Base-by-base conservation (phyloP, 2,113 vertebrate species). In the Thomomys bottae region DNA sequence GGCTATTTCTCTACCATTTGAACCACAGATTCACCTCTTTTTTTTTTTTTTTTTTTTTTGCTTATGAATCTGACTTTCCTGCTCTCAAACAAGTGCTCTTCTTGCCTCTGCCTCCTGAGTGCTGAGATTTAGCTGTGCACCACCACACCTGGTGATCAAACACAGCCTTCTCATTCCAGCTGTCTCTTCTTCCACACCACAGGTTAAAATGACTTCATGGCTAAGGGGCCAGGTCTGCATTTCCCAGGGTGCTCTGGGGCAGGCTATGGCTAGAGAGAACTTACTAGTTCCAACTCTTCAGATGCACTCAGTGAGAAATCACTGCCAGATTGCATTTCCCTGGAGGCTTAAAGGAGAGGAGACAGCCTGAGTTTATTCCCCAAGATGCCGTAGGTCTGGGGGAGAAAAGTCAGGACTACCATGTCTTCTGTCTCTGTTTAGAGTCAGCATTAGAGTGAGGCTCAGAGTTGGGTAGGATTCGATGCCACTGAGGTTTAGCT, bases 291-390 rank as follows among this genome's bases (percentile, higher is more conserved):
- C 21, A 54, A n/a, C 15, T 18, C 70, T 45, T 59, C 14, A 49
- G 42, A 63, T 45, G 49, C 15, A 54, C 49, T 54, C 75, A 36
- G 40, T 30, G 75, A 78, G 28, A 32, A 90, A 57, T n/a, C 38
- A 54, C 14, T 54, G 18, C 49, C 49, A 54, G 49, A 15, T 15
- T 17, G 77, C 70, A 63, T 85, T 80, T 68, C 57, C 66, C 64
- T n/a, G 68, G 68, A 45, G 81, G 76, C 76, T 72, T 59, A 2
- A 32, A 75, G 6, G 45, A 34, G 36, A 73, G 67, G 42, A 81
- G 66, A 85, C 66, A 88, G 61, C 10, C 40, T 40, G 64, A 79
- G 40, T 36, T 49, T 68, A 49, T 28, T 94, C 88, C 57, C 79
- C 59, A 23, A 38, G 57, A 81, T 45, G 18, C 67, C 68, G 34